Conservation (phyloP, 2,888 invertebrate species). For the Lycia hirtaria region DNA sequence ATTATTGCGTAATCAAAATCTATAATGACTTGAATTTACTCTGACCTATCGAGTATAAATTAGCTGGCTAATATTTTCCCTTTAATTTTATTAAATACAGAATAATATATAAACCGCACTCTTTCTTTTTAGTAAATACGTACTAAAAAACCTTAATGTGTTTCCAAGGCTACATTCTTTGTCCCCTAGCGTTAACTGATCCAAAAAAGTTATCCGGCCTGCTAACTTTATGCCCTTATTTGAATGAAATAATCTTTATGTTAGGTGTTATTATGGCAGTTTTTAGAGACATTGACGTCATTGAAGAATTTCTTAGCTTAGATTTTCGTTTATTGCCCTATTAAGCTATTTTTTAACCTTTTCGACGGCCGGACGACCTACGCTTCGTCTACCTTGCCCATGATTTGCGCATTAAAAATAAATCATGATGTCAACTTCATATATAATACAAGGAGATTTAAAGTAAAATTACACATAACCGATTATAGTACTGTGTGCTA, state of each 20-base stretch:
- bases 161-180: constrained; percentile 9
- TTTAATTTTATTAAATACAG: neutral
- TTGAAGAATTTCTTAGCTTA: neutral
- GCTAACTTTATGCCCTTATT: constrained; percentile 53
- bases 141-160: constrained; percentile 4
- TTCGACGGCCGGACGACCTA: too few relatives aligned
- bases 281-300: constrained; percentile 32
- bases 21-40: too few relatives aligned
- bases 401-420: too few relatives aligned
- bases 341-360: too few relatives aligned
- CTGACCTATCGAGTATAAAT: too few relatives aligned
- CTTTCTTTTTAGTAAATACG: neutral
- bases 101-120: neutral
- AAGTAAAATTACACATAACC: too few relatives aligned
- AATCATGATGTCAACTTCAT: too few relatives aligned
- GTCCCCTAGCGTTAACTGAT: constrained; percentile 40
- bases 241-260: constrained; percentile 49
- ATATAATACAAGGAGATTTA: too few relatives aligned
- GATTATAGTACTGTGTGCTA: neutral
- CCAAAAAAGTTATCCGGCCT: constrained; percentile 44
- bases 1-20: too few relatives aligned
- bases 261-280: constrained; percentile 21
- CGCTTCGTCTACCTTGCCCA: too few relatives aligned
- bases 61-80: neutral
- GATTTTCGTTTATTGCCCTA: neutral